Conservation (phyloP, 2,888 invertebrate genomes). For the Philhelius pedissequus region DNA sequence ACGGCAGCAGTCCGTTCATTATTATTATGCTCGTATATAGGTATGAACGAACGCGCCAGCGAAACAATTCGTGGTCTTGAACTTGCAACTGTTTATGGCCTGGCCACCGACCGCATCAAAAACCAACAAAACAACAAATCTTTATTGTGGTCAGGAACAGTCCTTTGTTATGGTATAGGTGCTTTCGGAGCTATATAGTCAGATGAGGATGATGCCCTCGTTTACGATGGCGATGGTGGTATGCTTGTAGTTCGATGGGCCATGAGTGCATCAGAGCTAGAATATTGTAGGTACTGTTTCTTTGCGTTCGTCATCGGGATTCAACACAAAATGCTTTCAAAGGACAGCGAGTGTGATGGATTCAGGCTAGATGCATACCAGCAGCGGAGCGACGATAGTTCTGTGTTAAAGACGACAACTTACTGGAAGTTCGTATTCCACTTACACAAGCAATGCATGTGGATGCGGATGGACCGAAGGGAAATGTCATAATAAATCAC, state of each 20-base stretch:
- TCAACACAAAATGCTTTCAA: conserved; percentile 21
- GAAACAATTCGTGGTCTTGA: conserved; percentile 51
- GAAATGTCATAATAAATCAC: conserved; percentile 64
- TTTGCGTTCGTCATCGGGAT: conserved; percentile 38
- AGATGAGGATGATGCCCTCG: conserved; percentile 16
- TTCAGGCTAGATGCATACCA: neutral
- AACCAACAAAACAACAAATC: conserved; percentile 55
- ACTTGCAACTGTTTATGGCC: conserved; percentile 64
- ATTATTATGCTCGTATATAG: no score
- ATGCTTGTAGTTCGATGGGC: conserved; percentile 8
- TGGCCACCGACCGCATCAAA: conserved; percentile 24
- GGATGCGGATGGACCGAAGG: conserved; percentile 15
- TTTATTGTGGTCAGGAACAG: conserved; percentile 35
- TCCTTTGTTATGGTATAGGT: conserved; percentile 41
- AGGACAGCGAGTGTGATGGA: conserved; percentile 12
- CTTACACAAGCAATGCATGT: neutral
- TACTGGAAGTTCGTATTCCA: conserved; percentile 19
- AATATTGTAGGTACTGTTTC: conserved; percentile 1
- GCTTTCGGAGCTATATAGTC: conserved; percentile 29
- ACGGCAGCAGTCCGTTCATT: conserved; percentile 31
- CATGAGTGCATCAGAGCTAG: conserved; percentile 1
- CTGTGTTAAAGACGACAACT: conserved; percentile 22
- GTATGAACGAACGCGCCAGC: conserved; percentile 39
- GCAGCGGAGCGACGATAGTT: neutral
- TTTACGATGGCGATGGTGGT: conserved; percentile 9